Base-by-base conservation (phyloP, 2,113 vertebrate species). In the Ammodramus savannarum region DNA sequence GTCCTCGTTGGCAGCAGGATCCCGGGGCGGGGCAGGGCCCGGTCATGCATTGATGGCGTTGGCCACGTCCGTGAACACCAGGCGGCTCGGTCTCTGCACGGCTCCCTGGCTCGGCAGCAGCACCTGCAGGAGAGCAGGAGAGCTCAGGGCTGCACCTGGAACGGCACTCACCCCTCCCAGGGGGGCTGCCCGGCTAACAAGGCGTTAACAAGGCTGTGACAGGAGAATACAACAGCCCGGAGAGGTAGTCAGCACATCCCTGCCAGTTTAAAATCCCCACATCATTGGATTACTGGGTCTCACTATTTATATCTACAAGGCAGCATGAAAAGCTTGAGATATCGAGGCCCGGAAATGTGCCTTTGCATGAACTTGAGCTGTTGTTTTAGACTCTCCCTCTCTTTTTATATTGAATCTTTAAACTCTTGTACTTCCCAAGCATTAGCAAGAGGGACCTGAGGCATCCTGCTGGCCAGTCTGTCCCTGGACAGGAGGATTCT, bases 21-120 rank as follows among this genome's bases (percentile, higher is more conserved):
- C 79, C 84, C 49, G 36, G 88, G 65, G 62, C 91, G 72, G 89
- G 58, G 71, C 76, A 13, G 16, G 84, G 27, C 43, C 48, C 9
- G 46, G 78, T 98, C 98, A 99, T 18, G 99, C 98, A 2, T 98
- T 98, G 97, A 99, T 99, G 94, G 99, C 99, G 69, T 98, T 99
- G 96, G 99, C 99, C 94, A 99, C 98, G 13, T 99, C 99, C 4
- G 98, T 99, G 97, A 99, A 99, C 93, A 99, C 99, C 86, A 99
- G 98, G 44, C 99, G 98, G 97, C 98, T 99, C 94, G 99, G 99
- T 96, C 98, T 98, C 98, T 99, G 99, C 34, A 98, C 97, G 10
- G 98, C 98, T 79, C 98, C 99, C 89, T 99, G 99, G 87, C 98
- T 98, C 16, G 98, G 96, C 63, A 98, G 98, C 58, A 98, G 97